Base-by-base conservation (phyloP, 1,140 invertebrate genomes). In the Cydia strobilella region DNA sequence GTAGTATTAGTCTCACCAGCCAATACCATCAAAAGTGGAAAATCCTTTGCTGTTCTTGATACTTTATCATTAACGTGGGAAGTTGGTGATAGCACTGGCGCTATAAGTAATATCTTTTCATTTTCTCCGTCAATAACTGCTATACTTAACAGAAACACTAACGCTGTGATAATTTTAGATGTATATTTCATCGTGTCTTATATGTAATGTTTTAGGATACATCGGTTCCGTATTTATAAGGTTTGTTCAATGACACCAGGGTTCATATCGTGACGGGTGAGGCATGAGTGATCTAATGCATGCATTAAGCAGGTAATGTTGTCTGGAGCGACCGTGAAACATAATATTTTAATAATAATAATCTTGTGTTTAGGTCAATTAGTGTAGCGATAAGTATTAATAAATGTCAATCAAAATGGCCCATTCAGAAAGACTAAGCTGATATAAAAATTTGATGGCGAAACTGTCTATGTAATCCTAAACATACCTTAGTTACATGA, bases 1-100 rank as follows among this genome's bases (percentile, higher is more conserved):
- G 74, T 77, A 66, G 62, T 74, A 48, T 59, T 71, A 48, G 84
- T 80, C 27, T 75, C 75, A 39, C 76, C 78, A 9, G 83, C 82
- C 63, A 90, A 74, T 75, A 92, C 48, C 80, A 81, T 85, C 15
- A 90, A 59, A 15, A 86, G 45, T 6, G 90, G 88, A 76, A 90
- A 92, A 76, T 90, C 88, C 76, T 90, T 92, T 13, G 90, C 90
- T 3, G 85, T 90, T 79, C 90, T 88, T n/a, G 76, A 79, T 6
- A 75, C 74, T 63, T 80, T 77, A 0, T 84, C 84, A 78, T 79
- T 80, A 3, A 83, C 74, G 73, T 73, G 78, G n/a, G 80, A 85
- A 31, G 80, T 79, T 27, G 89, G 80, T 10, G 87, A 86, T 39
- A 90, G 65, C 7, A 92, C 84, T 1, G 90, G 88, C 2, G 84